A percentile compares a stretch with the other conserved stretches of the same genome.
Conservation (phyloP, 2,888 invertebrate species). For the Hypena proboscidalis region DNA sequence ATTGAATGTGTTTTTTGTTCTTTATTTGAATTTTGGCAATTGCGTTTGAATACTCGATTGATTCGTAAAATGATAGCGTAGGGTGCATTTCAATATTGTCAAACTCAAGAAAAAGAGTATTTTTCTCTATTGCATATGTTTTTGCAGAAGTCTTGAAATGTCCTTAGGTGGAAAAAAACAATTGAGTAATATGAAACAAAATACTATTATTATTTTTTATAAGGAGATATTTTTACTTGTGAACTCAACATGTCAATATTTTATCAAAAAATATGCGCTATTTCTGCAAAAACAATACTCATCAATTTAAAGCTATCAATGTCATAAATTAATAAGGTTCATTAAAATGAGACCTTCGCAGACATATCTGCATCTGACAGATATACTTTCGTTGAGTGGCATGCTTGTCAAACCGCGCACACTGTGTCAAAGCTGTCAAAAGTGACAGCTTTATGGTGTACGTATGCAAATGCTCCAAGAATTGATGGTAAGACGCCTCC, state of each 20-base stretch:
- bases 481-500: slow-evolving; percentile 60
- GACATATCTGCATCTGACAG: background rate
- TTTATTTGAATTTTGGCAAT: background rate
- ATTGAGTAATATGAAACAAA: too few relatives aligned
- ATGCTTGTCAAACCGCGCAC: slow-evolving; percentile 33
- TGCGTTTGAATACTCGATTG: background rate
- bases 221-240: too few relatives aligned
- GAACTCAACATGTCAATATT: too few relatives aligned
- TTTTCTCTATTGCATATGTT: too few relatives aligned
- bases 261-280: background rate
- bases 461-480: slow-evolving; percentile 65
- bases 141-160: too few relatives aligned
- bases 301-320: slow-evolving; percentile 13
- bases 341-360: slow-evolving; percentile 33
- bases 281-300: background rate
- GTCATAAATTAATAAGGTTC: slow-evolving; percentile 30
- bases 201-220: too few relatives aligned
- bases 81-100: too few relatives aligned
- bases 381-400: slow-evolving; percentile 12
- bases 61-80: too few relatives aligned
- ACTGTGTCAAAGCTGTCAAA: slow-evolving; percentile 63
- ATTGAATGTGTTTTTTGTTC: background rate
- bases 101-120: too few relatives aligned
- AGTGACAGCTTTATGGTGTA: slow-evolving; percentile 64
- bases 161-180: too few relatives aligned